Base-by-base conservation (phyloP, 2,888 invertebrate species). In the Arctia plantaginis region DNA sequence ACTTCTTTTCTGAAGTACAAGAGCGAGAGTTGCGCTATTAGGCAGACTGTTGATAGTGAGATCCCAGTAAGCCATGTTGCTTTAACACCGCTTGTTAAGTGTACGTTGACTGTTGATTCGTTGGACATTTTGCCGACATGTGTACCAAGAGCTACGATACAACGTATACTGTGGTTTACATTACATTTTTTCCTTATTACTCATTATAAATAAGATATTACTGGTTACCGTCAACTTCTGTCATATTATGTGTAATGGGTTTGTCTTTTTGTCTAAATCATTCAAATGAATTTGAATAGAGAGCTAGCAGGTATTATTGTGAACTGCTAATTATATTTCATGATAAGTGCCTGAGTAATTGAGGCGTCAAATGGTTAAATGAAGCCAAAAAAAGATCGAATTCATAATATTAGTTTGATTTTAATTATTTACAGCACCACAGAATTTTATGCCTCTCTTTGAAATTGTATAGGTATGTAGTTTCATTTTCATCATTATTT, bases 1-100 rank as follows among this genome's bases (percentile, higher is more conserved):
- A 73, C 66, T 15, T 75, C 51, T 3, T 78, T 74, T n/a, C 35
- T 47, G 4, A 72, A 44, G 33, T 59, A 65, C 33, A 67, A 75
- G 0, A 78, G 18, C 23, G 71, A 55, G 0, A 74, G 39, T 66
- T 78, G 78, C 15, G 44, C 20, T 66, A 78, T 20, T 69, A 78
- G 30, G 51, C 74, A 78, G 18, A 72, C 27, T 30, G n/a, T n/a
- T 68, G 78, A 78, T 20, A 78, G 27, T 18, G 65, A 44, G 13
- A 78, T 71, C 20, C 78, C 78, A 47, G 66, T 51, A 12, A 76
- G 39, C 78, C 78, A 78, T 51, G 70, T 55, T 10, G 65, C 68
- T 65, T 39, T 18, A 13, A 76, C 41, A 64, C 30, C 65, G 8
- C 41, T 12, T 30, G 65, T 41, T 12, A 76, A 59, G 2, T 73